Evolutionary conservation across 2,888 invertebrate species (phyloP).

Genomic region (Teleogryllus oceanicus): DNA sequence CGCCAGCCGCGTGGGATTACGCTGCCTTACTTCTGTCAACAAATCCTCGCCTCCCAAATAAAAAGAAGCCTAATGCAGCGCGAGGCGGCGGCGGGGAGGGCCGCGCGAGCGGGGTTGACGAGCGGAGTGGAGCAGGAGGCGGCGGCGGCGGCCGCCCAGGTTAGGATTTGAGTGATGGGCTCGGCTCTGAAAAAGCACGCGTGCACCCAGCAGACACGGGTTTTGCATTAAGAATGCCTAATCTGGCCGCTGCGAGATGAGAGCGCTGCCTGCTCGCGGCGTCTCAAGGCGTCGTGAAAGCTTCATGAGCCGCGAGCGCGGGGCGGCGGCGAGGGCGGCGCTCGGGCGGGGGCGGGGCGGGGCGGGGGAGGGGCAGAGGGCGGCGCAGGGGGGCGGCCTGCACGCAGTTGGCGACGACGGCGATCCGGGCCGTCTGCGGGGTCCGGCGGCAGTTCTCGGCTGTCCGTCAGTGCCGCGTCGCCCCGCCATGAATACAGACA

Average conservation of each 20-base stretch:
- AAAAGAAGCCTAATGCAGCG: conserved; percentile 32
- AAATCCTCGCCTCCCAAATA: conserved; percentile 27
- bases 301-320: conserved; percentile 27
- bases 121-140: conserved; percentile 3
- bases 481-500: conserved; percentile 7
- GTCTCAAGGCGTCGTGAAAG: conserved; percentile 33
- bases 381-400: not conserved
- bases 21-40: conserved; percentile 23
- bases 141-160: not conserved
- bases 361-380: not conserved
- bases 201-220: conserved; percentile 32
- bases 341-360: not conserved
- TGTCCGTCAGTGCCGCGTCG: conserved; percentile 6
- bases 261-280: conserved; percentile 19
- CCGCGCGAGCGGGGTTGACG: conserved; percentile 24
- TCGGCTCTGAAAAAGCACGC: conserved; percentile 31
- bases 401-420: not conserved
- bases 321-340: not conserved
- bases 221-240: conserved; percentile 37
- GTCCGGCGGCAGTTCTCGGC: not conserved
- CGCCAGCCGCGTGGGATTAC: not conserved
- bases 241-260: conserved; percentile 30
- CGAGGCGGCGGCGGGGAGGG: conserved; percentile 25
- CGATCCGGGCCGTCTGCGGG: not conserved
- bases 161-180: conserved; percentile 36